Evolutionary conservation across 2,888 invertebrate species (phyloP).

Genomic region (Mellilla xanthometata): DNA sequence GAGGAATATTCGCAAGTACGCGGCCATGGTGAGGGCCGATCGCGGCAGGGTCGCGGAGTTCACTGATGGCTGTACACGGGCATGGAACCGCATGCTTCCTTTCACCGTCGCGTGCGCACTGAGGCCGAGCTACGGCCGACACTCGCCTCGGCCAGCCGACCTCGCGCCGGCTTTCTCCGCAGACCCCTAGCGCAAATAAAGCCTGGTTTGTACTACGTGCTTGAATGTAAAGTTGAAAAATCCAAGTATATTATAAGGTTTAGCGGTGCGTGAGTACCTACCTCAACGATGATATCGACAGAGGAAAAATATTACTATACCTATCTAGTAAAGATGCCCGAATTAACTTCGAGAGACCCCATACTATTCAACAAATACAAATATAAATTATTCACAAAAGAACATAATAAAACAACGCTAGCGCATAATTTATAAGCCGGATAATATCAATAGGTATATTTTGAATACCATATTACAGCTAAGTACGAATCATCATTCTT

Average conservation of each 20-base stretch:
- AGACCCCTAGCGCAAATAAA: slow-evolving; percentile 55
- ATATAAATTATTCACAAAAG: no score
- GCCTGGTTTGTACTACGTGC: slow-evolving; percentile 16
- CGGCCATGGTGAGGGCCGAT: slow-evolving; percentile 55
- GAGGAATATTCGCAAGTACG: slow-evolving; percentile 62
- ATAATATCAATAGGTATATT: no score
- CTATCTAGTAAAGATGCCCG: no score
- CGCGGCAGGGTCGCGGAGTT: slow-evolving; percentile 40
- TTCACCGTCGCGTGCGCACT: slow-evolving; percentile 78
- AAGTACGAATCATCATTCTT: no score
- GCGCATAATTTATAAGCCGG: no score
- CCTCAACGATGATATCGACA: no score
- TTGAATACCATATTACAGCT: no score
- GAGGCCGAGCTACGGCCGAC: slow-evolving; percentile 35
- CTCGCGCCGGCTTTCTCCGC: slow-evolving; percentile 72
- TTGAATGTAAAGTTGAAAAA: slow-evolving; percentile 1
- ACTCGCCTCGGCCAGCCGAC: slow-evolving; percentile 53
- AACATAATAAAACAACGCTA: no score
- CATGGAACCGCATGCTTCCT: slow-evolving; percentile 65
- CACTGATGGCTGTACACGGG: slow-evolving; percentile 35
- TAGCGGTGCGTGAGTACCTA: no score
- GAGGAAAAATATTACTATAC: no score
- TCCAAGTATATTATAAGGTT: neutral
- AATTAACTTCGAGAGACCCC: no score
- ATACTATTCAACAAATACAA: no score